These are phyloP conservation scores for Ciconia maguari DNA, from an alignment of 2,113 vertebrate genomes.

Conservation along the genomic window DNA sequence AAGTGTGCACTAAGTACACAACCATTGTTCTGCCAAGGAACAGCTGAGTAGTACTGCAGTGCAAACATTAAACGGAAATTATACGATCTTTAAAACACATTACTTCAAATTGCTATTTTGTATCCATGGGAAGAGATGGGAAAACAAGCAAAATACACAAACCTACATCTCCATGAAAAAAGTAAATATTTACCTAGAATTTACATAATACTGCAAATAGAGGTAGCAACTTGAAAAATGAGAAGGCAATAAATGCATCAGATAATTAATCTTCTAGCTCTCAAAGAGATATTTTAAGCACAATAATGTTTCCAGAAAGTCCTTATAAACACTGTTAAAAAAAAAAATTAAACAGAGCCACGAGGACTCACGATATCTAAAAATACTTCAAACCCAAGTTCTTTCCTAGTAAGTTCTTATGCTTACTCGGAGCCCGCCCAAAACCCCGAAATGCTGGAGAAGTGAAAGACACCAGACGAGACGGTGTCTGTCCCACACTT, in stretches of 20 bases:
- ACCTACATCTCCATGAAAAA: not conserved
- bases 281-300: not conserved
- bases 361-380: not conserved
- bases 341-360: not conserved
- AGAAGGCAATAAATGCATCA: not conserved
- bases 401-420: rapidly evolving
- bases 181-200: not conserved
- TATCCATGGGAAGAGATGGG: not conserved
- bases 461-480: rapidly evolving
- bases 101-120: not conserved
- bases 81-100: not conserved
- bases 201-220: not conserved
- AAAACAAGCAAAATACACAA: not conserved
- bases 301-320: not conserved
- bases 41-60: not conserved
- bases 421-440: not conserved
- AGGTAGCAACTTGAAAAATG: not conserved
- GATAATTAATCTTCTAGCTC: not conserved
- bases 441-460: rapidly evolving
- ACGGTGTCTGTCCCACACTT: rapidly evolving
- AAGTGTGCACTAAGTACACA: not conserved
- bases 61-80: not conserved
- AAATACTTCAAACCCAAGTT: not conserved
- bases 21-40: not conserved
- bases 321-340: not conserved